Conservation (phyloP, 1,140 invertebrate genomes). For the Drosophila pruinosa region DNA sequence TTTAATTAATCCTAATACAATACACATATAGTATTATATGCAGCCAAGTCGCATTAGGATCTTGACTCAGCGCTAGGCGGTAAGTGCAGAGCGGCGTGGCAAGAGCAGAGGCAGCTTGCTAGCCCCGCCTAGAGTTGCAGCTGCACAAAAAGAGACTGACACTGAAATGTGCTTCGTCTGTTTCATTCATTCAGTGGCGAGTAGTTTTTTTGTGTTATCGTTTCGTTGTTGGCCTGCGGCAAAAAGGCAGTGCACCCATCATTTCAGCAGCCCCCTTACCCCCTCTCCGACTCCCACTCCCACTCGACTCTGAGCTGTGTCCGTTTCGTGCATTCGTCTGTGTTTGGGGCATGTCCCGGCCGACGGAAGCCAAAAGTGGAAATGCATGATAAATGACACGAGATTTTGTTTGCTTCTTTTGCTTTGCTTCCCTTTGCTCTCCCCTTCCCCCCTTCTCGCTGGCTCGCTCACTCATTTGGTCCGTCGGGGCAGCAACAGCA, state of each 20-base stretch:
- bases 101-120: background rate
- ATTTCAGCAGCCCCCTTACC: background rate
- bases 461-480: background rate
- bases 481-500: background rate
- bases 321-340: conserved; percentile 57
- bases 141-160: conserved; percentile 7
- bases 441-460: background rate
- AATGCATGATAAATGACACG: conserved; percentile 81
- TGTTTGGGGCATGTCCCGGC: conserved; percentile 62
- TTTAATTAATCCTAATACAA: no score
- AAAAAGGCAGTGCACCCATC: conserved; percentile 16
- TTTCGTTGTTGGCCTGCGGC: conserved; percentile 25
- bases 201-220: conserved; percentile 6
- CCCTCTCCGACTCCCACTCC: conserved; percentile 3
- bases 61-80: no score
- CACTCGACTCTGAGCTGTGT: conserved; percentile 21
- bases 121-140: background rate
- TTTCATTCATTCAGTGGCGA: conserved; percentile 17
- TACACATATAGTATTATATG: no score
- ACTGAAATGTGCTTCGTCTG: conserved; percentile 40
- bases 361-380: conserved; percentile 80
- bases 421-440: background rate
- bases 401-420: conserved; percentile 57
- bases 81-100: background rate
- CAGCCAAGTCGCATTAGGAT: no score